These are phyloP conservation scores for Cryptocephalus moraei DNA, from an alignment of 2,888 invertebrate species.

Conservation along the genomic window DNA sequence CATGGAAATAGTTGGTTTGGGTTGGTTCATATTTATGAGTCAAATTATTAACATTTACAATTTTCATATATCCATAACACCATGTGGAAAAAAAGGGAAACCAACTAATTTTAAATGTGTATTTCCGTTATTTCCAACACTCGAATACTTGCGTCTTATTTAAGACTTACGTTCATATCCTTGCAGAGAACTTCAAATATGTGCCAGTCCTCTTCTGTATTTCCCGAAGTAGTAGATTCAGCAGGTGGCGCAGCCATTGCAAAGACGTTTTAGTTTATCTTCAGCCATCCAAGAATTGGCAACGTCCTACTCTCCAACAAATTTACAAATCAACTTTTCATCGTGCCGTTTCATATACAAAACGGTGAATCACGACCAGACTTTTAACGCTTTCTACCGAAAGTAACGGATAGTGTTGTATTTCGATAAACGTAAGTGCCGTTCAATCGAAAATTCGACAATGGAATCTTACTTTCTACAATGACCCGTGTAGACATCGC, in stretches of 20 bases:
- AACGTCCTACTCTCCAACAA: conserved; percentile 8
- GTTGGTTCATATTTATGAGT: too few species aligned
- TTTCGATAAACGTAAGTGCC: too few species aligned
- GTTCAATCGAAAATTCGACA: too few species aligned
- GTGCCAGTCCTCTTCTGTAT: conserved; percentile 61
- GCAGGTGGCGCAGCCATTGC: conserved; percentile 14
- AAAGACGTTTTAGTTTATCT: too few species aligned
- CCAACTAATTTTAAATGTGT: neutral
- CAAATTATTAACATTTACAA: too few species aligned
- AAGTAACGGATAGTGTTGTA: too few species aligned
- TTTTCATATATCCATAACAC: neutral
- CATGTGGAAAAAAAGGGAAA: neutral
- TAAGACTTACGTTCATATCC: conserved; percentile 46
- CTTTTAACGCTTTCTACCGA: too few species aligned
- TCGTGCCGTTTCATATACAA: neutral
- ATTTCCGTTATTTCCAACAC: neutral
- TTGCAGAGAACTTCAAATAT: conserved; percentile 60
- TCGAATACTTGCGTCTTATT: too few species aligned
- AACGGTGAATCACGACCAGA: too few species aligned
- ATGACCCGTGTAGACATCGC: too few species aligned
- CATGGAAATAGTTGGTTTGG: too few species aligned
- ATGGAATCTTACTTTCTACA: too few species aligned
- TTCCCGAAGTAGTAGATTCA: conserved; percentile 28
- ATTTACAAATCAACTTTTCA: conserved; percentile 1
- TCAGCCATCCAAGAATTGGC: conserved; percentile 2